Evolutionary conservation across 2,797 vertebrate species (phyloP).

Genomic region (Ceryle rudis): DNA sequence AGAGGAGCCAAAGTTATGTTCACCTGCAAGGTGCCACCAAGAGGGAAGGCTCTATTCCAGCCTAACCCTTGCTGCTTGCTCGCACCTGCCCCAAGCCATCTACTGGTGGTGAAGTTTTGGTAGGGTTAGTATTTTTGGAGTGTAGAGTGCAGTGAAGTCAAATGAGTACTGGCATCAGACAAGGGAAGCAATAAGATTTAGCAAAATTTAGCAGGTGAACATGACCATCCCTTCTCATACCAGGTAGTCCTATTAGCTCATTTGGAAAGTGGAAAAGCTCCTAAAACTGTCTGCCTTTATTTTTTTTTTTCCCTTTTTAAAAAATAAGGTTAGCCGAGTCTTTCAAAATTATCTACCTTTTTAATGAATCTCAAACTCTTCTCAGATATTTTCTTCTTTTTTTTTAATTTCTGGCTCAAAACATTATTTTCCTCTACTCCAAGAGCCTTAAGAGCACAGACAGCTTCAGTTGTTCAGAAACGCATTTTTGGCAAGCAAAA

Average conservation of each 20-base stretch:
- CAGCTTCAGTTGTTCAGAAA: not conserved
- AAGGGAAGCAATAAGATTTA: not conserved
- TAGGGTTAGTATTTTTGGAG: not conserved
- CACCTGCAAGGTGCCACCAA: not conserved
- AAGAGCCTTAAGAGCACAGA: not conserved
- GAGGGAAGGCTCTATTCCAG: not conserved
- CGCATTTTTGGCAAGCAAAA: not conserved
- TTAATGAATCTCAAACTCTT: not conserved
- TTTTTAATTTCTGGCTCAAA: not conserved
- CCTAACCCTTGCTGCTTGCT: not conserved
- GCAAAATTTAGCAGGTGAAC: not conserved
- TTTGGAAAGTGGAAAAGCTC: not conserved
- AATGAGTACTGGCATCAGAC: not conserved
- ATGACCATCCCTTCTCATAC: not conserved
- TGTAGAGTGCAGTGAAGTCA: not conserved
- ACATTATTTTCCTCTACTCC: not conserved
- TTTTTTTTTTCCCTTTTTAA: accelerated
- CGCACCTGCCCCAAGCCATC: not conserved
- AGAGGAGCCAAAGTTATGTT: not conserved
- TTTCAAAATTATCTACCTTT: not conserved
- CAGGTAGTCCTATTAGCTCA: not conserved
- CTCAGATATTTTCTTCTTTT: not conserved
- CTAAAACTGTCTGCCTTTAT: not conserved
- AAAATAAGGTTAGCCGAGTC: not conserved
- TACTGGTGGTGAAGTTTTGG: not conserved